Evolutionary conservation across 2,113 vertebrate species (phyloP), one percentile per base, ranked within the genome.

Genomic region (Crotalus tigris): DNA sequence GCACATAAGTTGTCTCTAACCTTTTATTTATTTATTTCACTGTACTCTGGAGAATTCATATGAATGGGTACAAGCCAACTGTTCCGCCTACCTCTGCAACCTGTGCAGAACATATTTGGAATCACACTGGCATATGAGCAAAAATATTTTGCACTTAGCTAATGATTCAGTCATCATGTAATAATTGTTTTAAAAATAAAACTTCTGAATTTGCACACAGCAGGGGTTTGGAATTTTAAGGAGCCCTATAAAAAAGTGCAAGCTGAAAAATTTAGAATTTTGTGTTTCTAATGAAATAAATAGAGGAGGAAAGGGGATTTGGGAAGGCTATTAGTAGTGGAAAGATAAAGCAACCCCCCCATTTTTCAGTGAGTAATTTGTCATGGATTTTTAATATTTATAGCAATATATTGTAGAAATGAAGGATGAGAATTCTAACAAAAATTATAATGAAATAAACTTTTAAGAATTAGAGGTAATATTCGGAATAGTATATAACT

Each of bases 151-250:
- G 5, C 54, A 85, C 87, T 64, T 87, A 94, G 51, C 0, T 90
- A 94, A 91, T 92, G 85, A 92, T 85, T 90, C 88, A 92, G 54
- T 89, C 9, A 24, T 93, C 92, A 3, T 89, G 85, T 54, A 95
- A 89, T 91, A 75, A 95, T 92, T 89, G 0, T 6, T 90, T 94
- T 94, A 94, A 96, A 95, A 51, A 29, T n/a, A 39, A 2, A 26
- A 17, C 3, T 13, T 21, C 5, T 92, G 96, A 61, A 53, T 85
- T 89, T 59, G 93, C 94, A 51, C 49, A n/a, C 44, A 89, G 19
- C 29, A 85, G 39, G 64, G 53, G 9, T 39, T 89, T 2, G 24
- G 44, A 44, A 90, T 33, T 92, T 24, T 51, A 89, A 85, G 33
- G 26, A 51, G 13, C 54, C 92, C 69, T 26, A 15, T 19, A n/a